A percentile compares a stretch with the other conserved stretches of the same genome.
Evolutionary conservation across 1,140 invertebrate genomes (phyloP).

Genomic region (Drosophila trapezifrons): DNA sequence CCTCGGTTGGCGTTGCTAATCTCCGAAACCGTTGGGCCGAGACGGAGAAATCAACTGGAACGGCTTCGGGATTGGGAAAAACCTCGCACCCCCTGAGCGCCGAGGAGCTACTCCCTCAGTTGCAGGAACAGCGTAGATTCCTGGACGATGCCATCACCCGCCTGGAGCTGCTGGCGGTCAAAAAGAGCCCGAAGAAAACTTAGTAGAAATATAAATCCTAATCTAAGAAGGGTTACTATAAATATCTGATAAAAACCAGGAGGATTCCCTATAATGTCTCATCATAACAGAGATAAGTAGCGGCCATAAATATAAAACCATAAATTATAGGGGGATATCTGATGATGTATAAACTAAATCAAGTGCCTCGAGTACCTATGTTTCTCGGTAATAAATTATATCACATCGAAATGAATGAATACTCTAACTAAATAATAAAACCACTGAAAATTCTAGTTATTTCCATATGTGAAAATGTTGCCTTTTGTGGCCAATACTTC

Average conservation of each 20-base stretch:
- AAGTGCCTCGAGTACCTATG: not conserved
- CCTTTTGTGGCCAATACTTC: not conserved
- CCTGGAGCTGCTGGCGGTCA: conserved; percentile 49
- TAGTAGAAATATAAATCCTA: conserved; percentile 1
- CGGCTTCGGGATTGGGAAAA: not conserved
- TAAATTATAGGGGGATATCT: not conserved
- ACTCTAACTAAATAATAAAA: not conserved
- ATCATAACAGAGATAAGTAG: not conserved
- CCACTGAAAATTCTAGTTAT: too few relatives aligned
- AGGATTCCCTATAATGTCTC: not conserved
- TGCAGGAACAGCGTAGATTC: conserved; percentile 62
- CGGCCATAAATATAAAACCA: conserved; percentile 3
- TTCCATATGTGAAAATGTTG: too few relatives aligned
- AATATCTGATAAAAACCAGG: not conserved
- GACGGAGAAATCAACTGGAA: not conserved
- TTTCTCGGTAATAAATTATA: conserved; percentile 1
- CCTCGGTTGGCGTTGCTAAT: conserved; percentile 20
- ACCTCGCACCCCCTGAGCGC: conserved; percentile 24
- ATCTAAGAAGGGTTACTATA: not conserved
- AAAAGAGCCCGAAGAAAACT: conserved; percentile 16
- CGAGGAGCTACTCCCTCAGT: conserved; percentile 55
- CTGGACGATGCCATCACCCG: conserved; percentile 64
- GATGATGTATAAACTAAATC: conserved; percentile 1
- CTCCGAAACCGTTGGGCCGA: conserved; percentile 29
- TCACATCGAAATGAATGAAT: not conserved